Percentiles rank a stretch among this genome's conserved stretches.
Evolutionary conservation across 2,797 vertebrate species (phyloP).

Genomic region (Borostomias antarcticus): DNA sequence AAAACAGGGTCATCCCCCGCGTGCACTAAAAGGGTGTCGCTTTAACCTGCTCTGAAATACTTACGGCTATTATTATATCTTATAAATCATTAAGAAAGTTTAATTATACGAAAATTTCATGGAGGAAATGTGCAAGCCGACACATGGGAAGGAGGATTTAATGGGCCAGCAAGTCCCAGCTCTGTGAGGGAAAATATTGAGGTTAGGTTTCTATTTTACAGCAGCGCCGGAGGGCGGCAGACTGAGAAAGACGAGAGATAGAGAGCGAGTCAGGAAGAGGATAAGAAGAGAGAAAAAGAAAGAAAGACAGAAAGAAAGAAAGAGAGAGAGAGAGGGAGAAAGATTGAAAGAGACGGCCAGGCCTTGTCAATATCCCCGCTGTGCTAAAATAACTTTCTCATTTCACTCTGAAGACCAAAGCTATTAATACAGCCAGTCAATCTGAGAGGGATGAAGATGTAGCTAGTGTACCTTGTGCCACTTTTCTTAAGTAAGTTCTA

Average conservation of each 20-base stretch:
- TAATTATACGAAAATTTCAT: constrained; percentile 83
- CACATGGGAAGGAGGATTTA: constrained; percentile 84
- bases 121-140: constrained; percentile 81
- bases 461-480: constrained; percentile 46
- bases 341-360: constrained; percentile 42
- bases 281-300: constrained; percentile 40
- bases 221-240: constrained; percentile 75
- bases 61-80: constrained; percentile 84
- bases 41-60: constrained; percentile 85
- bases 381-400: constrained; percentile 52
- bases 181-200: constrained; percentile 83
- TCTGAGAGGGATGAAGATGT: constrained; percentile 59
- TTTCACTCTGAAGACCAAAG: constrained; percentile 48
- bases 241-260: constrained; percentile 44
- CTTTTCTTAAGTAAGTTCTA: constrained; percentile 64
- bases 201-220: constrained; percentile 85
- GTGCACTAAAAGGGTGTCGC: constrained; percentile 80
- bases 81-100: constrained; percentile 89
- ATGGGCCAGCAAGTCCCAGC: constrained; percentile 85
- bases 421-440: constrained; percentile 57
- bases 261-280: constrained; percentile 46
- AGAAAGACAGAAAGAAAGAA: constrained; percentile 42
- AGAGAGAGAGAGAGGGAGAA: constrained; percentile 26
- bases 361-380: constrained; percentile 33
- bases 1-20: constrained; percentile 80